Base-by-base conservation (phyloP, 2,888 invertebrate genomes). In the Ornithoptera priamus region DNA sequence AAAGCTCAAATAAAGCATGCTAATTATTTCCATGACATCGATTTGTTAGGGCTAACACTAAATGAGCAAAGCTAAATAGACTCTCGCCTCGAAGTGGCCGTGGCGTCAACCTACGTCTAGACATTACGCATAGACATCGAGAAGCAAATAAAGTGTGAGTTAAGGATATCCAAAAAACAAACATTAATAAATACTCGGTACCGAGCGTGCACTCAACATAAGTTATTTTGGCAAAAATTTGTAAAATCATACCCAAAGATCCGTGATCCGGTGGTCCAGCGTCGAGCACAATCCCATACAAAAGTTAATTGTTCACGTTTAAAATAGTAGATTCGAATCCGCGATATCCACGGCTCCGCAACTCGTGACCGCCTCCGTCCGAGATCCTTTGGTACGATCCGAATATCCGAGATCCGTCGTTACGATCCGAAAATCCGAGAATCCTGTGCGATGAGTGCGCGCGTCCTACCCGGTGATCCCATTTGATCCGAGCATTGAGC, bases 171-270 rank as follows among this genome's bases (percentile, higher is more conserved):
- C 67, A 74, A 75, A 46, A 42, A 76, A 75, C 83, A 85, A 84
- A 84, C 83, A 83, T 82, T 81, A 82, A 77, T 73, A 81, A 82
- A 77, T 73, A 81, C 77, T 81, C 82, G 78, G 79, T 82, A 84
- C 82, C 85, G 88, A 87, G 90, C 89, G 90, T 90, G 90, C 90
- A 89, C 85, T 89, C 89, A 86, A 88, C 86, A 85, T 80, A 83
- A 87, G 85, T 89, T 87, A 89, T 86, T 46, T 88, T 87, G 84
- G 77, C 74, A 86, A 88, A 86, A 84, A 90, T 86, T 87, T 84
- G 83, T 79, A 89, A 90, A 86, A 81, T 85, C 91, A 91, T 91
- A 90, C 91, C 90, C 90, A 87, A 84, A 85, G 87, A 85, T 89
- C 89, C 89, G 80, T 84, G 84, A 81, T 82, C 77, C 78, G 76